Evolutionary conservation across 2,113 vertebrate genomes (phyloP).

Genomic region (Sinosuthora webbiana): DNA sequence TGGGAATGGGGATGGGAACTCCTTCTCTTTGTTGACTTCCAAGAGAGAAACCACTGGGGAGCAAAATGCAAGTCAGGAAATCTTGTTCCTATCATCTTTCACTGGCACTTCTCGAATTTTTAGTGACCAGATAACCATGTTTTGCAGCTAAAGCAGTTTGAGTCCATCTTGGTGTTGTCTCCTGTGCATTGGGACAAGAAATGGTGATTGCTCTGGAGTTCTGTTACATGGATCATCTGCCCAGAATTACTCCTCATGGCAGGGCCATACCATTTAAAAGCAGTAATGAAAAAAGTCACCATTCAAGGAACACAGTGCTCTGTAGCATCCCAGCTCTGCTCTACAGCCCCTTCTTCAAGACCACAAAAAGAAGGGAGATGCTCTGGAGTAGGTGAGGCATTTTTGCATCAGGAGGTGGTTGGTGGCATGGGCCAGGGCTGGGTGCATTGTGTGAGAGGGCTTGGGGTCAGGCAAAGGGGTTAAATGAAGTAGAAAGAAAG

Average conservation of each 20-base stretch:
- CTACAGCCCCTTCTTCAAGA: neutral
- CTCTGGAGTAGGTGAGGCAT: neutral
- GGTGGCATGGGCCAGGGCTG: neutral
- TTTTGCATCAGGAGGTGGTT: neutral
- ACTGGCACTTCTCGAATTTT: neutral
- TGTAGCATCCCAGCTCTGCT: neutral
- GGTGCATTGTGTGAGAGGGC: neutral
- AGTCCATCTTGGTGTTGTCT: neutral
- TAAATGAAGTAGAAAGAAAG: neutral
- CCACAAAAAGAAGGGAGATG: neutral
- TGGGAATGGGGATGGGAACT: neutral
- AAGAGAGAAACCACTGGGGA: neutral
- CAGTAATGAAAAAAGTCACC: neutral
- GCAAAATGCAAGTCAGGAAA: neutral
- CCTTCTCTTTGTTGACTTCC: neutral
- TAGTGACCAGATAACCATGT: neutral
- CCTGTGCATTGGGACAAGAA: neutral
- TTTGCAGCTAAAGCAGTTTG: neutral
- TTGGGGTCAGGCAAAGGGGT: neutral
- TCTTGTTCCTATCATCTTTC: neutral
- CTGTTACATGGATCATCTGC: neutral
- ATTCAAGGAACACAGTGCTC: neutral
- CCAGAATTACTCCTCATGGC: neutral
- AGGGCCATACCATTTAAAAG: neutral
- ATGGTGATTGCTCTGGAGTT: neutral